Percentiles rank a stretch among this genome's conserved stretches.
Evolutionary conservation across 2,888 invertebrate genomes (phyloP).

Genomic region (Aplocera efformata): DNA sequence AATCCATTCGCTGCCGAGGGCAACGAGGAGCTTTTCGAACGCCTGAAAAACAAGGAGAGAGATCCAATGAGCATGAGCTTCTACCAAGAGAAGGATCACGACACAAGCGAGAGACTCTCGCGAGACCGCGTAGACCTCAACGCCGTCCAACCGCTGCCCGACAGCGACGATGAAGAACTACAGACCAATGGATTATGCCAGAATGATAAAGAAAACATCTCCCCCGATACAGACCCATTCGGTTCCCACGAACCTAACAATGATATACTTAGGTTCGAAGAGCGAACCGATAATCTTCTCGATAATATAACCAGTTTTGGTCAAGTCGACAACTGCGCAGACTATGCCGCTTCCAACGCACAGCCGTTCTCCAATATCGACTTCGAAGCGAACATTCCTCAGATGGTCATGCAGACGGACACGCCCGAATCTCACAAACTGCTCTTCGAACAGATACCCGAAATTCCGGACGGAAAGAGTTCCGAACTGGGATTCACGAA

Average conservation of each 20-base stretch:
- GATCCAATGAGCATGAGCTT: constrained; percentile 85
- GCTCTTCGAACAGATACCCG: constrained; percentile 73
- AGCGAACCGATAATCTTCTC: constrained; percentile 41
- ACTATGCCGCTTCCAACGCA: constrained; percentile 47
- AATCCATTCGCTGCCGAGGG: constrained; percentile 69
- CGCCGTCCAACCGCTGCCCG: constrained; percentile 79
- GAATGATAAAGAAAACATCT: constrained; percentile 63
- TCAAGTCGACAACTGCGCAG: constrained; percentile 51
- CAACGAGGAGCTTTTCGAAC: constrained; percentile 71
- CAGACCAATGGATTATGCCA: constrained; percentile 52
- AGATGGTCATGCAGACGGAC: constrained; percentile 60
- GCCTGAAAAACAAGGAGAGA: constrained; percentile 78
- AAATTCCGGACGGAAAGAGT: constrained; percentile 74
- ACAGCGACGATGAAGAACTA: constrained; percentile 73
- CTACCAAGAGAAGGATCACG: constrained; percentile 82
- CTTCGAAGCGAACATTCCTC: constrained; percentile 56
- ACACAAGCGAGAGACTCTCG: constrained; percentile 65
- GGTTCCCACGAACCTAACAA: constrained; percentile 58
- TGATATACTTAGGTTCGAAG: constrained; percentile 61
- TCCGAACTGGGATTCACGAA: constrained; percentile 68
- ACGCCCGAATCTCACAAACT: constrained; percentile 76
- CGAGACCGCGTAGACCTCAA: constrained; percentile 75
- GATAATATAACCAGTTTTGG: constrained; percentile 45
- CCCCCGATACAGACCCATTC: constrained; percentile 49
- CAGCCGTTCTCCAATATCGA: constrained; percentile 54